Conservation (phyloP, 2,888 invertebrate species). For the Callosobruchus maculatus region DNA sequence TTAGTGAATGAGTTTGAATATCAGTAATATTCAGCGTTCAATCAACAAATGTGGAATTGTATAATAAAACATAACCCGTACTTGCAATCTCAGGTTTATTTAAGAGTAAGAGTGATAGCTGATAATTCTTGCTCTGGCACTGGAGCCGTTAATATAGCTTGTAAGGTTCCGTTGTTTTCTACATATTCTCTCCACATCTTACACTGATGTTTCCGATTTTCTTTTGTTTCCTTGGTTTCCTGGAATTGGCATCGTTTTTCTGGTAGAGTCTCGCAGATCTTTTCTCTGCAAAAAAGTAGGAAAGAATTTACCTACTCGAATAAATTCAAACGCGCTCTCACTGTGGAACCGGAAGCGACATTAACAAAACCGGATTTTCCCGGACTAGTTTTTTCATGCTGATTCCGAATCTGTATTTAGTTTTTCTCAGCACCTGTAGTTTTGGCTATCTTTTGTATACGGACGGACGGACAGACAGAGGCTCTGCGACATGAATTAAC, state of each 20-base stretch:
- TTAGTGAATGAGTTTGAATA: too few relatives aligned
- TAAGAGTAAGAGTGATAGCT: background rate
- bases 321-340: too few relatives aligned
- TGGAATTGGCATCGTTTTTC: slow-evolving; percentile 28
- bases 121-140: background rate
- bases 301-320: background rate
- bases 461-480: too few relatives aligned
- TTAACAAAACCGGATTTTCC: too few relatives aligned
- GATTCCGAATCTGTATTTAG: too few relatives aligned
- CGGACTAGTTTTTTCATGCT: too few relatives aligned
- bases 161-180: slow-evolving; percentile 6
- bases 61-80: background rate
- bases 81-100: background rate
- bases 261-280: slow-evolving; percentile 32
- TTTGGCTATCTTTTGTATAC: too few relatives aligned
- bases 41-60: too few relatives aligned
- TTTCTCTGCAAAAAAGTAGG: background rate
- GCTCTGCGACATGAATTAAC: too few relatives aligned
- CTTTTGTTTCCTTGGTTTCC: slow-evolving; percentile 30
- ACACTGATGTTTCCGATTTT: slow-evolving; percentile 32
- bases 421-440: too few relatives aligned
- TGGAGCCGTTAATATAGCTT: background rate
- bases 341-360: too few relatives aligned
- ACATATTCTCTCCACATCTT: slow-evolving; percentile 37
- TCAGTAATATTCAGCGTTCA: too few relatives aligned